These are phyloP conservation scores for Gallinago jamesoni DNA, from an alignment of 2,113 vertebrate species.

Conservation along the genomic window DNA sequence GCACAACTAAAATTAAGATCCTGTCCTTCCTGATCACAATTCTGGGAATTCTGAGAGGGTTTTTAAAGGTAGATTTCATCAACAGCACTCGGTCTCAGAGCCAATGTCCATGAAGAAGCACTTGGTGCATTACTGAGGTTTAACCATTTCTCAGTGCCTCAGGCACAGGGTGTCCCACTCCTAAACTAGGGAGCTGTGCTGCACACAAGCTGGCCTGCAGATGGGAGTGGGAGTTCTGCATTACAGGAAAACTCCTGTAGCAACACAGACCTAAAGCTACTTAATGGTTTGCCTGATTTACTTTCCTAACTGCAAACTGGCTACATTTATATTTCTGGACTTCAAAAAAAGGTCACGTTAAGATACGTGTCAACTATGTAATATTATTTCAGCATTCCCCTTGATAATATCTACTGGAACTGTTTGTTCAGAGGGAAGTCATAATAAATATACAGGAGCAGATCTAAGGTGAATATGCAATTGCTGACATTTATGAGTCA, in stretches of 20 bases:
- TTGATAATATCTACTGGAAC: background rate
- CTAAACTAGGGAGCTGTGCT: background rate
- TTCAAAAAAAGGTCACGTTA: background rate
- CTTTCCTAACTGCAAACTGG: background rate
- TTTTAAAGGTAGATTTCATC: background rate
- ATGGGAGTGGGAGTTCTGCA: background rate
- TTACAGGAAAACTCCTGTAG: background rate
- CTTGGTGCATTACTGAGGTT: background rate
- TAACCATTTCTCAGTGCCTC: background rate
- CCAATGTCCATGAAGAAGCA: background rate
- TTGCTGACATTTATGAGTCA: background rate
- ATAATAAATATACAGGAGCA: background rate
- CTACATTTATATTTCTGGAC: background rate
- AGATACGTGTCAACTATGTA: background rate
- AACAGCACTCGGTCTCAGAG: background rate
- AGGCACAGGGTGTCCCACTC: background rate
- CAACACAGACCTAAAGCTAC: background rate
- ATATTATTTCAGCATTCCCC: slow-evolving; percentile 3
- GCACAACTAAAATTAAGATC: background rate
- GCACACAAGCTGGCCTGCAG: background rate
- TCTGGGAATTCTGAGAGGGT: background rate
- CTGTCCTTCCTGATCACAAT: background rate
- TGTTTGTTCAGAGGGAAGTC: background rate
- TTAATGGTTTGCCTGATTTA: background rate
- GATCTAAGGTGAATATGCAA: background rate